Evolutionary conservation across 2,888 invertebrate genomes (phyloP), one percentile per base, ranked within the genome.

Genomic region (Pandemis corylana): DNA sequence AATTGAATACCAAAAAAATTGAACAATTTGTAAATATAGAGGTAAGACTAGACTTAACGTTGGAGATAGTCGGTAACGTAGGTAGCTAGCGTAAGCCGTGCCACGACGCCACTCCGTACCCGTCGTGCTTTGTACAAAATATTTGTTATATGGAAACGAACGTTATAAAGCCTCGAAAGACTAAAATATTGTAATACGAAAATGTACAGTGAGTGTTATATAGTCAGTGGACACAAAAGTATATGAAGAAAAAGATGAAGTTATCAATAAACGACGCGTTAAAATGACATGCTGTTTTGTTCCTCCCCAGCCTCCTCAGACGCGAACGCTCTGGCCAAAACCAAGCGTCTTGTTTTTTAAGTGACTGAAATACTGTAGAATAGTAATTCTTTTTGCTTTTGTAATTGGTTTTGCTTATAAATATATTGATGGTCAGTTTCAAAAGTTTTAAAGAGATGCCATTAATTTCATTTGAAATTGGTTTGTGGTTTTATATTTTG

Each of bases 181-280:
- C 94, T 93, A 88, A 90, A 93, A 90, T 93, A 94, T 93, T 94
- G 93, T 94, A 93, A 92, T 91, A 93, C 93, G 86, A 93, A 92
- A 92, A 90, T 94, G 94, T 94, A 94, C 94, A 95, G 94, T 94
- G 94, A 94, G 94, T 94, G 94, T 95, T 94, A 94, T 92, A 93
- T 95, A 95, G 94, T 94, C 94, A 94, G 93, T 94, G 94, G 94
- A 94, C 93, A 93, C 93, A 94, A 94, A 93, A 90, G 86, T 94
- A 94, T 94, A 94, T 94, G 92, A 92, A 90, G 86, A 90, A 88
- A 87, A 89, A 92, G 86, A 92, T 92, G 90, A 94, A 94, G 93
- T 94, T 94, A 93, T 93, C 88, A 93, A 93, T 93, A 94, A 94
- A 93, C 90, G 89, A 92, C 90, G 90, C 90, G 93, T 93, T 93